A percentile compares a stretch with the other conserved stretches of the same genome.
Conservation (phyloP, 2,888 invertebrate species). For the Drosophila mayaguana region DNA sequence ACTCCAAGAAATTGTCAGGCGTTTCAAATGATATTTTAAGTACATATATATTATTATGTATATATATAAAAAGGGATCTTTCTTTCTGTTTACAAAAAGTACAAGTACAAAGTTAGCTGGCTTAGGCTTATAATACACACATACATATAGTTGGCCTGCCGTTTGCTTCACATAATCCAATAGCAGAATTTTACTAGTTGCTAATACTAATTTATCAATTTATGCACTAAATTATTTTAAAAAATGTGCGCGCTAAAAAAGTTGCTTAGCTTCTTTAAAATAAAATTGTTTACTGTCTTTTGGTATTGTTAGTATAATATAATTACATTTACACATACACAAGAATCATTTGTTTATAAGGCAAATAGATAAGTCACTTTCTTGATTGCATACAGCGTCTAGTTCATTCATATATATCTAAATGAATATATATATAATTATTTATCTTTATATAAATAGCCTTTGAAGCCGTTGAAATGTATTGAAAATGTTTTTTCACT, state of each 20-base stretch:
- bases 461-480: slow-evolving; percentile 56
- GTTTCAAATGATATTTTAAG: slow-evolving; percentile 45
- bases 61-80: slow-evolving; percentile 23
- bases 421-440: slow-evolving; percentile 34
- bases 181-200: background rate
- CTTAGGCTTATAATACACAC: slow-evolving; percentile 30
- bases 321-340: slow-evolving; percentile 27
- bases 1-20: slow-evolving; percentile 26
- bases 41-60: slow-evolving; percentile 12
- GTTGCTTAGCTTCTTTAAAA: slow-evolving; percentile 34
- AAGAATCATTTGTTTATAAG: slow-evolving; percentile 62
- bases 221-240: slow-evolving; percentile 45
- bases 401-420: slow-evolving; percentile 37
- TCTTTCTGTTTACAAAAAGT: slow-evolving; percentile 39
- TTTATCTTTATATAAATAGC: slow-evolving; percentile 31
- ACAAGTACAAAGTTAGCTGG: slow-evolving; percentile 47
- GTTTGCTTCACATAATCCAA: slow-evolving; percentile 8
- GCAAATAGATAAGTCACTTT: slow-evolving; percentile 68
- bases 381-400: slow-evolving; percentile 69
- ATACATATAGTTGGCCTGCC: slow-evolving; percentile 13
- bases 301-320: slow-evolving; percentile 6
- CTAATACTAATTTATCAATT: slow-evolving; percentile 31
- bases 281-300: slow-evolving; percentile 25
- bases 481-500: slow-evolving; percentile 36
- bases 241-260: slow-evolving; percentile 54